Conservation (phyloP, 2,888 invertebrate species). For the Eupithecia centaureata region DNA sequence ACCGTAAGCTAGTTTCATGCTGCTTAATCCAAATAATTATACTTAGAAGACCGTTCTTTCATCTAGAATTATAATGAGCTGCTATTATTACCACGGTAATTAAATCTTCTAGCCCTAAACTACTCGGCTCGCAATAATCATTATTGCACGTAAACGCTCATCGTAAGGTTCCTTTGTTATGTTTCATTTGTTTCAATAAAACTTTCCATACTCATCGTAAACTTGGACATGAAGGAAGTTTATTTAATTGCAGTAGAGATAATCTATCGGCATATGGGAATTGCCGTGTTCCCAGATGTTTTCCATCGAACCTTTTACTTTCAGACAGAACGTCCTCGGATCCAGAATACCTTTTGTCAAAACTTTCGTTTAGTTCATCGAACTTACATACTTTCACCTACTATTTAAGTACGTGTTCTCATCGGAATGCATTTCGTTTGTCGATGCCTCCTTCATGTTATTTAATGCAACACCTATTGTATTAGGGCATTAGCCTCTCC, state of each 20-base stretch:
- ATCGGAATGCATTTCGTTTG: conserved; percentile 76
- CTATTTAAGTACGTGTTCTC: conserved; percentile 73
- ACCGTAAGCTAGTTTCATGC: background rate
- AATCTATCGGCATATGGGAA: background rate
- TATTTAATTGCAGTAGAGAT: background rate
- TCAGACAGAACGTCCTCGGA: conserved; percentile 51
- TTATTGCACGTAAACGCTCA: background rate
- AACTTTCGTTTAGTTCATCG: conserved; percentile 82
- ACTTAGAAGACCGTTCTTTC: too few relatives aligned
- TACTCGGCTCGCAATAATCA: background rate
- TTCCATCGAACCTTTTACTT: conserved; percentile 60
- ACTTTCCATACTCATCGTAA: background rate
- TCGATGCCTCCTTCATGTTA: conserved; percentile 62
- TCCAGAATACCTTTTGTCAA: conserved; percentile 67
- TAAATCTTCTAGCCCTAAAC: background rate
- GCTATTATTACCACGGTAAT: background rate
- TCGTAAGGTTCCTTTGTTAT: background rate
- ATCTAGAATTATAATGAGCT: background rate
- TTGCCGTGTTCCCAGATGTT: conserved; percentile 1
- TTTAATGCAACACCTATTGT: conserved; percentile 57
- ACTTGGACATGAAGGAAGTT: background rate
- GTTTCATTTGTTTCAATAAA: background rate
- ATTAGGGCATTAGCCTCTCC: conserved; percentile 43
- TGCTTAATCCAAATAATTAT: too few relatives aligned
- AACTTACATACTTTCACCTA: conserved; percentile 83